Conservation (phyloP, 2,888 invertebrate species). For the Liposcelis brunnea region DNA sequence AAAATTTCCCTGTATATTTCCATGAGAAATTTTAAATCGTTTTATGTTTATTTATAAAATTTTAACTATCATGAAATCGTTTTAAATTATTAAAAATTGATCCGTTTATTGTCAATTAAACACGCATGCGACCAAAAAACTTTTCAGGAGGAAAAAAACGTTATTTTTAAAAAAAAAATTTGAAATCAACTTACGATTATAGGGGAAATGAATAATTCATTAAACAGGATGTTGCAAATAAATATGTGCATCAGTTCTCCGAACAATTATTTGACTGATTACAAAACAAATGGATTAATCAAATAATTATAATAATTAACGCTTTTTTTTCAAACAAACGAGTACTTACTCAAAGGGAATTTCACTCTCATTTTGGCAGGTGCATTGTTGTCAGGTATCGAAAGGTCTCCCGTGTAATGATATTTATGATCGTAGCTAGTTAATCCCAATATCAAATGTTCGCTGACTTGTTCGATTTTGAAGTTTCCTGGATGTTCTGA, state of each 20-base stretch:
- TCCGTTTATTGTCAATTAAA: too few relatives aligned
- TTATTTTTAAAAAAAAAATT: too few relatives aligned
- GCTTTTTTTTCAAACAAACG: too few relatives aligned
- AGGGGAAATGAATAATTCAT: too few relatives aligned
- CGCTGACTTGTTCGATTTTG: conserved; percentile 39
- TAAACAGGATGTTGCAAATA: too few relatives aligned
- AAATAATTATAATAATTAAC: conserved; percentile 11
- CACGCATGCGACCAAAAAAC: too few relatives aligned
- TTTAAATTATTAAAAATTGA: too few relatives aligned
- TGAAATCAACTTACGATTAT: too few relatives aligned
- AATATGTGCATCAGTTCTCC: too few relatives aligned
- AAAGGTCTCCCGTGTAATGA: conserved; percentile 54
- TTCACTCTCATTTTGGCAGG: conserved; percentile 50
- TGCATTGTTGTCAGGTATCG: conserved; percentile 29
- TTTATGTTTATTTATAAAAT: conserved; percentile 2
- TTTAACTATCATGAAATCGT: neutral
- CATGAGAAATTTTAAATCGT: neutral
- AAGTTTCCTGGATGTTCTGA: conserved; percentile 51
- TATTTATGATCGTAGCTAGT: conserved; percentile 65
- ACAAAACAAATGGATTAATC: neutral
- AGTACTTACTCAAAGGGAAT: conserved; percentile 65
- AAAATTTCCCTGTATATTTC: conserved; percentile 6
- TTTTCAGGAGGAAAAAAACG: too few relatives aligned
- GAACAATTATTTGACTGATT: too few relatives aligned
- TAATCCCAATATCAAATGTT: conserved; percentile 31